Percentiles rank a stretch among this genome's conserved stretches.
Conservation (phyloP, 2,797 vertebrate species). For the Agapornis canus region DNA sequence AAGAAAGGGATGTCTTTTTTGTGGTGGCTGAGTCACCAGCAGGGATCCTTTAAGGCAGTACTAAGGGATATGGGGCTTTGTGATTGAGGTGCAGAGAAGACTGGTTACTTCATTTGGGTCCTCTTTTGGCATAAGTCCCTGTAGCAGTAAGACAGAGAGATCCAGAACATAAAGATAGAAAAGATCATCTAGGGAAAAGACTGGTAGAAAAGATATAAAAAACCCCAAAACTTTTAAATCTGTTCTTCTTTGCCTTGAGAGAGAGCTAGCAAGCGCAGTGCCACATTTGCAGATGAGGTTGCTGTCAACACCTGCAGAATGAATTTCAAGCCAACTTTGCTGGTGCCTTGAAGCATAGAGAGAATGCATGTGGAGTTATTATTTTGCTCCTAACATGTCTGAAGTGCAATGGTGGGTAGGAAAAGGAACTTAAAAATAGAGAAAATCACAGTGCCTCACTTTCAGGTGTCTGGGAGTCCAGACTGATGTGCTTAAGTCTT, state of each 20-base stretch:
- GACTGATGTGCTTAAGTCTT: fast-evolving
- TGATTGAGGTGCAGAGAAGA: not conserved
- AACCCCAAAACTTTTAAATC: fast-evolving
- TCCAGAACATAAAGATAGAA: not conserved
- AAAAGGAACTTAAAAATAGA: not conserved
- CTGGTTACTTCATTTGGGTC: fast-evolving
- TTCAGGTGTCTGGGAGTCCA: not conserved
- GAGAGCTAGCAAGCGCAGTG: not conserved
- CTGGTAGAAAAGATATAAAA: not conserved
- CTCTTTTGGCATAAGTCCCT: not conserved
- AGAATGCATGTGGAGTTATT: not conserved
- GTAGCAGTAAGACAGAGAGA: not conserved
- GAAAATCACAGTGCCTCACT: not conserved
- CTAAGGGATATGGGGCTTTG: fast-evolving
- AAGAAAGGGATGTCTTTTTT: not conserved
- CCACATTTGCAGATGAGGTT: not conserved
- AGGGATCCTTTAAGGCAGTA: not conserved
- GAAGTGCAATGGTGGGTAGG: not conserved
- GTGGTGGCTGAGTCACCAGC: not conserved
- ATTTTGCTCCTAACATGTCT: not conserved
- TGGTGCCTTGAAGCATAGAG: not conserved
- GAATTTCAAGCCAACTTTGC: not conserved
- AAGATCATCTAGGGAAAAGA: not conserved
- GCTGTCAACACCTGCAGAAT: not conserved
- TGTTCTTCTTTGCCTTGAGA: not conserved